A percentile compares a stretch with the other conserved stretches of the same genome.
Conservation (phyloP, 2,888 invertebrate species). For the Sminthurinus aureus region DNA sequence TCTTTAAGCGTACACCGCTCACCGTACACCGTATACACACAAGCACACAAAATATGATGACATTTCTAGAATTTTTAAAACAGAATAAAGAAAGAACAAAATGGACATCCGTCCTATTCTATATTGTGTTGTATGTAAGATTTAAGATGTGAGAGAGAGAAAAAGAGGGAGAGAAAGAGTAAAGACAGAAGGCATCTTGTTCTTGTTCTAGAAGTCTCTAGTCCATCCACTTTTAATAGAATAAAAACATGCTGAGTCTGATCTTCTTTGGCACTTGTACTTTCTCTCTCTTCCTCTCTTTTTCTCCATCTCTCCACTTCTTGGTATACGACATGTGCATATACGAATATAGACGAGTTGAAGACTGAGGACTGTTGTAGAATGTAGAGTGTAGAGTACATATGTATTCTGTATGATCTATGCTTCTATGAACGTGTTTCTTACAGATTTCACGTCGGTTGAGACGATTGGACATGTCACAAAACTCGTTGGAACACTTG, state of each 20-base stretch:
- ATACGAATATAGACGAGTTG: no score
- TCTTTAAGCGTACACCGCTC: neutral
- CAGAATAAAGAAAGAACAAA: no score
- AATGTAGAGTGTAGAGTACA: no score
- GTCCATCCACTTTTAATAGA: neutral
- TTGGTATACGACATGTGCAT: neutral
- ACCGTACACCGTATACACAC: neutral
- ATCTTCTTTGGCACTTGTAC: slow-evolving; percentile 32
- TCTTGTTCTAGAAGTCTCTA: neutral
- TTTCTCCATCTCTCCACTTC: neutral
- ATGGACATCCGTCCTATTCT: neutral
- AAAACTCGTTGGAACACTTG: slow-evolving; percentile 83
- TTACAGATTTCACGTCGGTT: slow-evolving; percentile 58
- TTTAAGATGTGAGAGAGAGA: neutral
- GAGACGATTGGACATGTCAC: slow-evolving; percentile 72
- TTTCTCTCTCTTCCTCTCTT: neutral
- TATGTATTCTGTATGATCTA: no score
- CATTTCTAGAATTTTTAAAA: no score
- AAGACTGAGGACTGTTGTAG: no score
- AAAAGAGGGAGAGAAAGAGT: neutral
- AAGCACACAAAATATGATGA: neutral
- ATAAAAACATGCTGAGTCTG: slow-evolving; percentile 7
- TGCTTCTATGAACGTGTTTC: neutral
- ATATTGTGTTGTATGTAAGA: neutral
- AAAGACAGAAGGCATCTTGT: neutral